Base-by-base conservation (phyloP, 2,888 invertebrate species). In the Baronia brevicornis region DNA sequence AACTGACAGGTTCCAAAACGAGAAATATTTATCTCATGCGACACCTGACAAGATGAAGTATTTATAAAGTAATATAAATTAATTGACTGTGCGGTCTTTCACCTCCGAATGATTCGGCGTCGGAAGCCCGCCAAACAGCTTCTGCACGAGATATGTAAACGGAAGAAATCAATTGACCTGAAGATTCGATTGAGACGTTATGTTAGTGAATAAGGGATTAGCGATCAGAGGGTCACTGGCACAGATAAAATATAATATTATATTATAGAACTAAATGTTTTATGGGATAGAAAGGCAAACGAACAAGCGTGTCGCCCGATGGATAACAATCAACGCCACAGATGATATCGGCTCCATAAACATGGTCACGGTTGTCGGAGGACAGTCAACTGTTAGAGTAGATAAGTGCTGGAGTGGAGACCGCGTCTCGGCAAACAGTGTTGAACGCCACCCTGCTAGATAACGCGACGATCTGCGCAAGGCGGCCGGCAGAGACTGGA, bases 111-210 rank as follows among this genome's bases (percentile, higher is more conserved):
- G 9, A 14, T 3, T 7, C 8, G n/a, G n/a, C n/a, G 5, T 23
- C 20, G 6, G 10, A 24, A 9, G n/a, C 14, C 9, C 18, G 14
- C 19, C 9, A 21, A 17, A 27, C 22, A 11, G 25, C 14, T 29
- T 8, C 36, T 34, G 31, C 4, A 15, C 15, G 11, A 18, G 35
- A 28, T 39, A 45, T 43, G 39, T 36, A 44, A 44, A 48, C 44
- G 31, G 36, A 35, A 26, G 17, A 40, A 40, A 38, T 43, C 46
- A 42, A 28, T 46, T 52, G 50, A 50, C 48, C 39, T 30, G 36
- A 33, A 43, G 40, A 47, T 50, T 44, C 38, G 41, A 50, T 48
- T 46, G 43, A 50, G 46, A 42, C 32, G 38, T 51, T 40, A 17
- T 5, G 5, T 11, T 26, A 20, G 28, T 2, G 43, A 18, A 8